Evolutionary conservation across 2,888 invertebrate species (phyloP).

Genomic region (Chloroclysta siterata): DNA sequence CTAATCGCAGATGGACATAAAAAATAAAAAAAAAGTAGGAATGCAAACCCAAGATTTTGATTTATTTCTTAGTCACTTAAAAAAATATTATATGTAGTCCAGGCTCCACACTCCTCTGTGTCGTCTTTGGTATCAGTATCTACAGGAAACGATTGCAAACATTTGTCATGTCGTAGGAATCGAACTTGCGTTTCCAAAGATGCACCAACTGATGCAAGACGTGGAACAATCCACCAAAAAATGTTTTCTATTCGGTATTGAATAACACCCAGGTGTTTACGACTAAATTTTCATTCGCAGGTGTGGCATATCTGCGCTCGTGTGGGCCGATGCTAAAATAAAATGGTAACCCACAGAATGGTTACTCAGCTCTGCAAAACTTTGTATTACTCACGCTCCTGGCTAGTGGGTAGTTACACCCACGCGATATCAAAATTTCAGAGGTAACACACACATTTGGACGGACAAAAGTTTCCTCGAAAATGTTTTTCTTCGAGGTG

Average conservation of each 20-base stretch:
- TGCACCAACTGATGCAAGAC: too few relatives aligned
- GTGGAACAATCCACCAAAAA: slow-evolving; percentile 26
- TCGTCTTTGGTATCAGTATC: too few relatives aligned
- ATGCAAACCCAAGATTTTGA: too few relatives aligned
- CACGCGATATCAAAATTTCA: slow-evolving; percentile 81
- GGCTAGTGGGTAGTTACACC: slow-evolving; percentile 68
- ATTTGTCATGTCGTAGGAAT: not conserved
- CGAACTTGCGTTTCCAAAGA: not conserved
- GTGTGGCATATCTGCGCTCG: slow-evolving; percentile 69
- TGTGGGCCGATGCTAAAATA: slow-evolving; percentile 80
- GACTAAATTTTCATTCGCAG: slow-evolving; percentile 68
- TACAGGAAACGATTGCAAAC: not conserved
- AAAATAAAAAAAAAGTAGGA: too few relatives aligned
- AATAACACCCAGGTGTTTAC: slow-evolving; percentile 80
- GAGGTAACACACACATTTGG: slow-evolving; percentile 71
- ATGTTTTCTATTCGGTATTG: slow-evolving; percentile 63
- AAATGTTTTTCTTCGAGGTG: slow-evolving; percentile 7
- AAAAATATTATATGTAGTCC: too few relatives aligned
- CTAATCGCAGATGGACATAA: too few relatives aligned
- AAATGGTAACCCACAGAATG: slow-evolving; percentile 65
- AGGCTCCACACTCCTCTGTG: too few relatives aligned
- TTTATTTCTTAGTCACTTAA: too few relatives aligned
- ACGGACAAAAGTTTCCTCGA: slow-evolving; percentile 44
- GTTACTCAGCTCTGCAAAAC: slow-evolving; percentile 74
- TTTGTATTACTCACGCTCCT: slow-evolving; percentile 75